These are phyloP conservation scores for Ornithoptera priamus DNA, from an alignment of 2,888 invertebrate genomes.

Conservation along the genomic window DNA sequence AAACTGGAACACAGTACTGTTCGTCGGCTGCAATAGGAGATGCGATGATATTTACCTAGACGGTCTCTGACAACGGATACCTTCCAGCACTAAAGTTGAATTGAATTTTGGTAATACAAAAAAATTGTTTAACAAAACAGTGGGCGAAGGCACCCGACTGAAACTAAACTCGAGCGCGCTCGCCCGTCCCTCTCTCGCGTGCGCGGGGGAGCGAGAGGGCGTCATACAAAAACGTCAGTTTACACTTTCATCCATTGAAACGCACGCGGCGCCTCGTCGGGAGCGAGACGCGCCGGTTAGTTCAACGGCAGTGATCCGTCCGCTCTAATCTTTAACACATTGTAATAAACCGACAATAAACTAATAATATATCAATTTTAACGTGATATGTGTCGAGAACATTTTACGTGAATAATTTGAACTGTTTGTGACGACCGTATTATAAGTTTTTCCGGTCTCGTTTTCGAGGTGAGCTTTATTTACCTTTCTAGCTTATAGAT, in stretches of 20 bases:
- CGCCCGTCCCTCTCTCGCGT: constrained; percentile 53
- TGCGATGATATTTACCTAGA: no score
- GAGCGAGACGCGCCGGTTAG: constrained; percentile 63
- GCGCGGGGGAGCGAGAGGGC: constrained; percentile 59
- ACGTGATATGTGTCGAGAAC: constrained; percentile 40
- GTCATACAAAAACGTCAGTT: constrained; percentile 78
- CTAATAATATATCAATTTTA: constrained; percentile 42
- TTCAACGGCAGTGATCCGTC: constrained; percentile 58
- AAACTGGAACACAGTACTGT: no score
- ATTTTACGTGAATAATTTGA: constrained; percentile 31
- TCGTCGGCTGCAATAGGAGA: no score
- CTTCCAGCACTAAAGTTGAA: background rate
- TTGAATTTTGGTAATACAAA: background rate
- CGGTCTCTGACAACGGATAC: no score
- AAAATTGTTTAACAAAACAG: constrained; percentile 55
- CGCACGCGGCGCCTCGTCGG: constrained; percentile 73
- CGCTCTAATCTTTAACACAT: constrained; percentile 60
- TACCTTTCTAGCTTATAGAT: constrained; percentile 25
- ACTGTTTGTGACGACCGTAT: constrained; percentile 28
- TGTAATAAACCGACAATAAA: constrained; percentile 51
- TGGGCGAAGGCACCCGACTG: constrained; percentile 68
- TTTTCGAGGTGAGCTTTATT: constrained; percentile 32
- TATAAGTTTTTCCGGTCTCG: constrained; percentile 17
- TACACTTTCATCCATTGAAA: constrained; percentile 79
- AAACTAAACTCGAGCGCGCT: constrained; percentile 55